phyloP scores from a whole-genome alignment of 2,113 vertebrate genomes.

The Willisornis vidua region DNA sequence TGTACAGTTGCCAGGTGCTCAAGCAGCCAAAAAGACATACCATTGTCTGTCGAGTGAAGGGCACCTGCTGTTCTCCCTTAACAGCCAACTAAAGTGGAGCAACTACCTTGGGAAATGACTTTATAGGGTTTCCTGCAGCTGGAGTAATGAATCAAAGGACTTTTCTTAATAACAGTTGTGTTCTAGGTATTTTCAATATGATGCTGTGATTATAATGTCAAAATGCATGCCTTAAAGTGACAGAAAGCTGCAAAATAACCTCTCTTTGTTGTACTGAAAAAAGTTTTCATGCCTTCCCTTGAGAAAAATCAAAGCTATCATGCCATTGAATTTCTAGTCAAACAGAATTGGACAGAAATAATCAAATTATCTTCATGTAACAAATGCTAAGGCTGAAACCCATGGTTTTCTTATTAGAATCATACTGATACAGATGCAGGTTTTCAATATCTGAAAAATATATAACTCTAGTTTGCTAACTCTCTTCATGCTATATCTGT shows the following conservation, averaged over 20 bases:
- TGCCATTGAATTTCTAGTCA: not conserved
- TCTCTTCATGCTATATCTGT: not conserved
- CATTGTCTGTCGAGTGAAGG: not conserved
- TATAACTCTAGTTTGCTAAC: not conserved
- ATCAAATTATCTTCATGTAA: not conserved
- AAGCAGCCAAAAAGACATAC: not conserved
- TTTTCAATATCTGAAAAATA: not conserved
- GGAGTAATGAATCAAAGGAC: not conserved
- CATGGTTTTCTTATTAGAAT: not conserved
- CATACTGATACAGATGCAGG: not conserved
- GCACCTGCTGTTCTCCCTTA: not conserved
- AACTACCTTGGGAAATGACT: not conserved
- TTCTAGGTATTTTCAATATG: rapidly evolving
- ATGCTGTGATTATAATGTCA: not conserved
- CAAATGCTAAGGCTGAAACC: not conserved
- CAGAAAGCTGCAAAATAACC: not conserved
- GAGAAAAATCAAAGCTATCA: not conserved
- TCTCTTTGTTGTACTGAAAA: not conserved
- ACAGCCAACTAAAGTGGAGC: not conserved
- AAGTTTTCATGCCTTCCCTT: not conserved
- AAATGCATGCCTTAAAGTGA: not conserved
- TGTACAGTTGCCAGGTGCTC: not conserved
- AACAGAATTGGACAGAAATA: not conserved
- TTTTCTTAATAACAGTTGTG: not conserved
- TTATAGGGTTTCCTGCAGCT: not conserved